Evolutionary conservation across 1,140 invertebrate species (phyloP).

Genomic region (Anastatus disparis): DNA sequence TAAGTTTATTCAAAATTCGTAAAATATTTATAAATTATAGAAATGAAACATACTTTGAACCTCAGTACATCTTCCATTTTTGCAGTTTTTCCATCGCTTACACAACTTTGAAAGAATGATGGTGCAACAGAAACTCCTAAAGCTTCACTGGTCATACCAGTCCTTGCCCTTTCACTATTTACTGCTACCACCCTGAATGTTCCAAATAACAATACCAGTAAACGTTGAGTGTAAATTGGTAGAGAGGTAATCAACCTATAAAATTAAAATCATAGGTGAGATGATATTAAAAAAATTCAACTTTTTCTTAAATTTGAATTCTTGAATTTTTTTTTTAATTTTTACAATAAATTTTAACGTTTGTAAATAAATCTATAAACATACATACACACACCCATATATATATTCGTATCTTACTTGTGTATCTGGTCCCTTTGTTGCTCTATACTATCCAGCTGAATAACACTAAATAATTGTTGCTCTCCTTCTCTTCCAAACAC

Average conservation of each 20-base stretch:
- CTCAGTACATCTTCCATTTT: conserved; percentile 94
- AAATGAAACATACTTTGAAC: conserved; percentile 84
- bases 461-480: conserved; percentile 88
- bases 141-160: conserved; percentile 96
- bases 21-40: too few species aligned
- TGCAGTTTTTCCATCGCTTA: conserved; percentile 91
- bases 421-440: conserved; percentile 92
- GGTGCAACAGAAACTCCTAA: conserved; percentile 95
- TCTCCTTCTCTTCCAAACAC: conserved; percentile 94
- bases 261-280: conserved; percentile 31
- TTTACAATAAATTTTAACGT: too few species aligned
- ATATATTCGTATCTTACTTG: conserved; percentile 82
- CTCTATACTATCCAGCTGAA: conserved; percentile 80
- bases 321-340: too few species aligned
- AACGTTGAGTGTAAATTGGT: conserved; percentile 89
- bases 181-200: conserved; percentile 96
- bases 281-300: conserved; percentile 10
- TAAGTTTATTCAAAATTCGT: too few species aligned
- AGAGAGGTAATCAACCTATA: conserved; percentile 88
- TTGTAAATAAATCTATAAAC: too few species aligned
- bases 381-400: too few species aligned
- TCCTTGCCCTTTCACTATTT: conserved; percentile 87
- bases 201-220: conserved; percentile 94
- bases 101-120: conserved; percentile 97
- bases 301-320: too few species aligned